Evolutionary conservation across 2,888 invertebrate species (phyloP).

Genomic region (Sympetrum striolatum): DNA sequence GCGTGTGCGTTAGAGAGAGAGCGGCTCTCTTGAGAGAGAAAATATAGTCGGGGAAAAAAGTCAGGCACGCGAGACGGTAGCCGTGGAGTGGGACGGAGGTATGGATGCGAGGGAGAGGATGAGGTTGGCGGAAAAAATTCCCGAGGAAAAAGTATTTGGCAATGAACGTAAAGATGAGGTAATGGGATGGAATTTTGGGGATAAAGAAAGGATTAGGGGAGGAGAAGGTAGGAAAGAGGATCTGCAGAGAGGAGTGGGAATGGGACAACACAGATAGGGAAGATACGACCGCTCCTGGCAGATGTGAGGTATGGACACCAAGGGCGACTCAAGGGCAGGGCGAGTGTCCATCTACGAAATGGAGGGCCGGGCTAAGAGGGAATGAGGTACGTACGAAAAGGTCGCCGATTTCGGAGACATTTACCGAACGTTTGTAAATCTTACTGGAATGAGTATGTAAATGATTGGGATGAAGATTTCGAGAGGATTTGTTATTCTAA

Average conservation of each 20-base stretch:
- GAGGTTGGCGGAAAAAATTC: background rate
- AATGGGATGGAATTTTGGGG: background rate
- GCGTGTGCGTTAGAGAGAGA: background rate
- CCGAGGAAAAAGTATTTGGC: background rate
- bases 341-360: background rate
- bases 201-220: background rate
- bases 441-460: no score
- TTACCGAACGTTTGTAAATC: no score
- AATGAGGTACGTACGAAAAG: background rate
- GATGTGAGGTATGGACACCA: conserved; percentile 29
- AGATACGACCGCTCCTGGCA: background rate
- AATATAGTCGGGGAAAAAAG: background rate
- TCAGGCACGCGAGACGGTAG: background rate
- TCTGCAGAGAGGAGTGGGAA: background rate
- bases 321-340: conserved; percentile 30
- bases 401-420: no score
- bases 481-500: no score
- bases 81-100: background rate
- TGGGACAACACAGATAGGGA: background rate
- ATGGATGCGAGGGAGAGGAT: background rate
- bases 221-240: background rate
- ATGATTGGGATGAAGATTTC: no score
- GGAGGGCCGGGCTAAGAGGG: background rate
- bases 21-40: background rate
- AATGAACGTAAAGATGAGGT: conserved; percentile 1